Evolutionary conservation across 2,888 invertebrate species (phyloP).

Genomic region (Catocala sponsa): DNA sequence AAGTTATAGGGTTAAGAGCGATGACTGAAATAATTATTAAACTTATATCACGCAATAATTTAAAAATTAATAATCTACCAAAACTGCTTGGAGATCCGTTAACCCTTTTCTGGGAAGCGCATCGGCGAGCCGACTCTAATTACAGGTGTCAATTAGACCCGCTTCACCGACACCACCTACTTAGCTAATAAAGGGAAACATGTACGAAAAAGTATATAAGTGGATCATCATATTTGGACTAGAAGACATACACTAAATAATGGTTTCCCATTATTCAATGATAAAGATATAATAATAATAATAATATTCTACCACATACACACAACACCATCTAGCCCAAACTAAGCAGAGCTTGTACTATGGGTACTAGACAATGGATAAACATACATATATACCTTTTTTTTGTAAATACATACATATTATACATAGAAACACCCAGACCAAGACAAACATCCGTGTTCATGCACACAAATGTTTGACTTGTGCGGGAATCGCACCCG

Average conservation of each 20-base stretch:
- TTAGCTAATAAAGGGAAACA: slow-evolving; percentile 34
- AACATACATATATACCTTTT: no score
- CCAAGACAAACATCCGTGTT: no score
- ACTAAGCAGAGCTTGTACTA: no score
- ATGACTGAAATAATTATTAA: slow-evolving; percentile 13
- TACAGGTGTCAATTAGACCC: slow-evolving; percentile 41
- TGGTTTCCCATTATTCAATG: no score
- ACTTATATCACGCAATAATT: slow-evolving; percentile 9
- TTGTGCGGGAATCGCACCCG: no score
- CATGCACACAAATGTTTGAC: no score
- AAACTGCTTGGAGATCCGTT: slow-evolving; percentile 28
- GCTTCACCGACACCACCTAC: slow-evolving; percentile 40
- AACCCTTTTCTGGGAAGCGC: slow-evolving; percentile 29
- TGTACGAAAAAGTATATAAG: slow-evolving; percentile 22
- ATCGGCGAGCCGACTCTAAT: slow-evolving; percentile 30
- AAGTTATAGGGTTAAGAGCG: slow-evolving; percentile 1
- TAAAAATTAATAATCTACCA: slow-evolving; percentile 17
- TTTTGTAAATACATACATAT: no score
- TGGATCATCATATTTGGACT: neutral
- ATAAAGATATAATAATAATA: no score
- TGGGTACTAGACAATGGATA: no score
- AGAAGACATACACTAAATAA: neutral
- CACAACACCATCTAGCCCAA: no score
- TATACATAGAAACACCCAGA: no score
- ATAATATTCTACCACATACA: no score